Base-by-base conservation (phyloP, 2,888 invertebrate species). In the Embidobia sp. region DNA sequence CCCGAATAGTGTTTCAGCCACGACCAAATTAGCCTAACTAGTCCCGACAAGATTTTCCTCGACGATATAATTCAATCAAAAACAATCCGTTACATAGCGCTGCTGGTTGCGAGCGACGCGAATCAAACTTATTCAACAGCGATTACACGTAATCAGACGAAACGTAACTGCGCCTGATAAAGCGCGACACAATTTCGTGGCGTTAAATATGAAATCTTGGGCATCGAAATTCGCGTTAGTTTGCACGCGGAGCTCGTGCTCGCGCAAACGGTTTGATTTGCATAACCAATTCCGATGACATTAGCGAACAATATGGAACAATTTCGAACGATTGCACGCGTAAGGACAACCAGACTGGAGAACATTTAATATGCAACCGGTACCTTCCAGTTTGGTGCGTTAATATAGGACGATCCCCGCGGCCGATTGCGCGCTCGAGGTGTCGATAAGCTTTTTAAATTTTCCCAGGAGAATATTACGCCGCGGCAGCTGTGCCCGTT, bases 371-470 rank as follows among this genome's bases (percentile, higher is more conserved):
- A 73, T 69, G 67, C 73, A 49, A 73, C 73, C 53, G 77, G 67
- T 73, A 73, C 67, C 73, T 67, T 61, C 53, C 66, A 66, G 70
- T 35, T 66, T 51, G 64, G 70, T 44, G 77, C 61, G 67, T 73
- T 77, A 72, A 72, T 72, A 72, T 53, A 33, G 37, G 16, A 31
- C 19, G 57, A 61, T 53, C 33, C 59, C 72, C 72, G 46, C 27
- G 57, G 61, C 51, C 64, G 70, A 70, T 64, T 57, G 61, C 61
- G 70, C 53, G 61, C 66, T 27, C 77, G 77, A 77, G 77, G 77
- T 77, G 72, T 77, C 77, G 77, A 77, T 77, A 77, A 77, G 77
- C 77, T 77, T 72, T 77, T 77, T 72, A 77, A 77, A 73, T 77
- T 77, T 77, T 37, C 77, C 72, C 63, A 46, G 59, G 77, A 70